Base-by-base conservation (phyloP, 1,140 invertebrate species). In the Heterodera carotae region DNA sequence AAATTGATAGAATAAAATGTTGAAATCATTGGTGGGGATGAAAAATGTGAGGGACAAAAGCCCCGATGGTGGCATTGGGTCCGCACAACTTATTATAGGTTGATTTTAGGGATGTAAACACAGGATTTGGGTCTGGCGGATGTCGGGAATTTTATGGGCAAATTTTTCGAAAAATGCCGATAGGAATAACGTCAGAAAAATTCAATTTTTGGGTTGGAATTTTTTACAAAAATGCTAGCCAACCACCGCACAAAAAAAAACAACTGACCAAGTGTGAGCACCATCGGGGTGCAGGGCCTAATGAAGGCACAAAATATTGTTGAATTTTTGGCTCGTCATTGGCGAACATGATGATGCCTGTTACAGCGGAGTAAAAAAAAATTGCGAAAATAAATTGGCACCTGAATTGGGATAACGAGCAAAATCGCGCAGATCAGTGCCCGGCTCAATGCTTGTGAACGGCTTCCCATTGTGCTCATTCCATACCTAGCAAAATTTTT, bases 271-370 rank as follows among this genome's bases (percentile, higher is more conserved):
- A 91, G 88, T 97, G 97, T 48, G 93, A 92, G 88, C 96, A 98
- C 97, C 97, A 99, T 84, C 91, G 92, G 2, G 97, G 97, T 12
- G 97, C 97, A 59, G 96, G 94, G 15, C 97, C 96, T 84, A 99
- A 90, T 82, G 92, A 92, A 12, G 96, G 97, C 77, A 98, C 92
- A 85, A 96, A 99, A 89, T 96, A 97, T 0, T 94, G 92, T 83
- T 94, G 91, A 89, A 99, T 95, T 91, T 98, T 97, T 15, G 92
- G 91, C 82, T 92, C 92, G 90, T 99, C 96, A 88, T 94, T 95
- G 2, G 96, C 94, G 84, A 98, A 91, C 88, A 98, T 95, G 72
- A 97, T 89, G 88, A 99, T 90, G 48, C 95, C 89, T 87, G 74
- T n/a, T n/a, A n/a, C n/a, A n/a, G n/a, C n/a, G n/a, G n/a, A n/a